Conservation (phyloP, 2,113 vertebrate genomes). For the Phalacrocorax carbo region DNA sequence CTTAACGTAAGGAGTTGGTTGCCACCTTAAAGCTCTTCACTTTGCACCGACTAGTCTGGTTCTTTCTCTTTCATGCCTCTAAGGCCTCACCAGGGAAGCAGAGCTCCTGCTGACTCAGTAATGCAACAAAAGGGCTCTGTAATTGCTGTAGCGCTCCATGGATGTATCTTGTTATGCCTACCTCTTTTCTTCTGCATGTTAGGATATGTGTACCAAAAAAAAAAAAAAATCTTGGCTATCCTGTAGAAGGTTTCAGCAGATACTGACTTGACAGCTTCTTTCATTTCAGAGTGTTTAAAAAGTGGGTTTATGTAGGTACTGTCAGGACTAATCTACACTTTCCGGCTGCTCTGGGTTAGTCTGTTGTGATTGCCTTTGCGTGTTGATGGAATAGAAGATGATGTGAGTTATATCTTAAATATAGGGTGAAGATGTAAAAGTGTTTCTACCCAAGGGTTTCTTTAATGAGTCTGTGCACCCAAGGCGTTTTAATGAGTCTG, state of each 20-base stretch:
- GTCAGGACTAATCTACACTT: background rate
- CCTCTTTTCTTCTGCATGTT: background rate
- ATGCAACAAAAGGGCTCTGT: background rate
- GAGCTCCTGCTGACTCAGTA: slow-evolving; percentile 35
- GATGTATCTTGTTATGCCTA: background rate
- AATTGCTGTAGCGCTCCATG: background rate
- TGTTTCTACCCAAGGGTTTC: background rate
- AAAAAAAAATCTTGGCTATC: background rate
- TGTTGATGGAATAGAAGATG: background rate
- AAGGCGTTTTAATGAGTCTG: background rate
- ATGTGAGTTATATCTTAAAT: background rate
- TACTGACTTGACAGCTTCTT: background rate
- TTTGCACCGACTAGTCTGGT: slow-evolving; percentile 7
- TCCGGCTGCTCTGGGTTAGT: background rate
- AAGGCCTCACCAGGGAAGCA: background rate
- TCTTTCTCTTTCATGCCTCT: slow-evolving; percentile 4
- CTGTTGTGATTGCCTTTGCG: background rate
- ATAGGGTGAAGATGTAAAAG: background rate
- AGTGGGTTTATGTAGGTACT: background rate
- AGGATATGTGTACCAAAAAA: background rate
- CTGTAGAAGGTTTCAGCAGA: background rate
- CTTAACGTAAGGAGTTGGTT: background rate
- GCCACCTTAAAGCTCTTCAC: background rate
- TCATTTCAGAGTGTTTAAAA: background rate
- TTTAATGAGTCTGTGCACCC: background rate